Percentiles rank a stretch among this genome's conserved stretches.
phyloP scores from a whole-genome alignment of 2,113 vertebrate genomes.

The Andinoacara biseriatus region DNA sequence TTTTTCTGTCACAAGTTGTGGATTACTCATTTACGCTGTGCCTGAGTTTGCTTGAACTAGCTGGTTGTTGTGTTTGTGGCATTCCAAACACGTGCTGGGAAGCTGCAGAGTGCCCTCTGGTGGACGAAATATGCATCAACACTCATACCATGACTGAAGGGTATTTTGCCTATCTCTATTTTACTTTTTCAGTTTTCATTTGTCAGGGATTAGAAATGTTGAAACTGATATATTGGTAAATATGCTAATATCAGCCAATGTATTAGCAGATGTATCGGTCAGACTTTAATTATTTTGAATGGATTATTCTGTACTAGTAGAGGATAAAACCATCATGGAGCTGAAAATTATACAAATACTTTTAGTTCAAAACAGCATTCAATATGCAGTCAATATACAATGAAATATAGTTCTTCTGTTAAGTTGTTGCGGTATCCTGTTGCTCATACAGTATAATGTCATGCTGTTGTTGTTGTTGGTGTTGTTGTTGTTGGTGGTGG shows the following conservation, averaged over 20 bases:
- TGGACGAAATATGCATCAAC: not conserved
- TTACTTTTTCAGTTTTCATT: not conserved
- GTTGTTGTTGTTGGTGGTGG: not conserved
- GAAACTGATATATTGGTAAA: not conserved
- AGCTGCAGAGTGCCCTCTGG: not conserved
- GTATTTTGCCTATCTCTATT: not conserved
- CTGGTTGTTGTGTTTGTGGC: not conserved
- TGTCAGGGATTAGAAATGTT: not conserved
- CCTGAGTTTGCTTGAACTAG: too few relatives aligned
- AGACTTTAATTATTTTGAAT: not conserved
- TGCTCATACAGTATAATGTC: not conserved
- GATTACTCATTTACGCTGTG: not conserved
- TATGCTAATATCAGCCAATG: not conserved
- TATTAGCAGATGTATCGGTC: not conserved
- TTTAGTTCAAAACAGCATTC: conserved; percentile 6
- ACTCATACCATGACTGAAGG: not conserved
- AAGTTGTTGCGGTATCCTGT: not conserved
- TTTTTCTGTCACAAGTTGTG: not conserved
- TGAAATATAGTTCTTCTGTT: not conserved
- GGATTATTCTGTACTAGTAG: not conserved
- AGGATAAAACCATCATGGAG: not conserved
- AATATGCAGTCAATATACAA: not conserved
- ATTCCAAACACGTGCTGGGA: not conserved
- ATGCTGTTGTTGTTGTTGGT: not conserved
- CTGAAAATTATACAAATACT: not conserved